Evolutionary conservation across 2,797 vertebrate species (phyloP).

Genomic region (Bradypus variegatus): DNA sequence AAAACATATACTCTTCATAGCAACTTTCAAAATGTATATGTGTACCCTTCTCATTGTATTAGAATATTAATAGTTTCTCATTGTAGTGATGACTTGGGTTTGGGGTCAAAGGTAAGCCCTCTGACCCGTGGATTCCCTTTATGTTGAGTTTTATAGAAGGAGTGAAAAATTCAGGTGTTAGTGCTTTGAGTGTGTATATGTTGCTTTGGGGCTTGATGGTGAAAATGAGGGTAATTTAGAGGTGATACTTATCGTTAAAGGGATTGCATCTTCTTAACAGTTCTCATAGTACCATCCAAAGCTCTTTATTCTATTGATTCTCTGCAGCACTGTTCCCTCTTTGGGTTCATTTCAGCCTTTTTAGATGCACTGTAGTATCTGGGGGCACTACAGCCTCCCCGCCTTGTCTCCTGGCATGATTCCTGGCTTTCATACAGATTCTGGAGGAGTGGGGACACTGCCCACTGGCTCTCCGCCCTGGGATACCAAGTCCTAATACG

Average conservation of each 20-base stretch:
- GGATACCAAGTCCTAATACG: neutral
- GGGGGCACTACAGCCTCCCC: neutral
- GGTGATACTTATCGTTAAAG: neutral
- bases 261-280: neutral
- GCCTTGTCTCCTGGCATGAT: neutral
- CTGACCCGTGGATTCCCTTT: neutral
- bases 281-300: neutral
- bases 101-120: neutral
- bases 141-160: neutral
- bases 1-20: neutral
- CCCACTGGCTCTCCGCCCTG: slow-evolving; percentile 29
- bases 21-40: neutral
- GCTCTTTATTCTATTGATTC: neutral
- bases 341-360: neutral
- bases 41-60: neutral
- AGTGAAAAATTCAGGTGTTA: neutral
- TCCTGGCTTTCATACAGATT: neutral
- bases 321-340: neutral
- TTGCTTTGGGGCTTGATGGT: neutral
- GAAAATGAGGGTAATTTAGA: neutral
- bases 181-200: neutral
- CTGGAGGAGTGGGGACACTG: neutral
- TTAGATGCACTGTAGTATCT: neutral
- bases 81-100: neutral
- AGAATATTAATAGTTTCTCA: neutral